phyloP scores from a whole-genome alignment of 2,113 vertebrate genomes.

The Saguinus midas region DNA sequence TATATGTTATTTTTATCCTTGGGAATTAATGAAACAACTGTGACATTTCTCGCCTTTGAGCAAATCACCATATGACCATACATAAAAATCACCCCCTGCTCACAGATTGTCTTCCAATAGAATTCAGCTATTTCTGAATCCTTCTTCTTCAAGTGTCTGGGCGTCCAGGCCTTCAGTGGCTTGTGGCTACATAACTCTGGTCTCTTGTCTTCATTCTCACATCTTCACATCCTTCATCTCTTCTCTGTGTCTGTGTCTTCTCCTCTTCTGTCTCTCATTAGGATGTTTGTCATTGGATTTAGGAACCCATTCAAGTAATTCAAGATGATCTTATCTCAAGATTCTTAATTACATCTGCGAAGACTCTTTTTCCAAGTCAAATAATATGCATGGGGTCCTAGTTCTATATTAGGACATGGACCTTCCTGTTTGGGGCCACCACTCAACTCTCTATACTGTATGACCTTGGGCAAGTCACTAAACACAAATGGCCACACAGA shows the following conservation, averaged over 20 bases:
- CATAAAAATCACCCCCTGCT: not conserved
- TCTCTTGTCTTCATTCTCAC: not conserved
- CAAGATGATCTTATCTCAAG: not conserved
- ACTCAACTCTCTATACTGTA: not conserved
- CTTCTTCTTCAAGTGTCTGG: not conserved
- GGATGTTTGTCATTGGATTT: not conserved
- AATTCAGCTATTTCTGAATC: not conserved
- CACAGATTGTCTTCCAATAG: not conserved
- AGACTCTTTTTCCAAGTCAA: not conserved
- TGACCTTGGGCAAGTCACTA: not conserved
- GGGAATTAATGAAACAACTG: not conserved
- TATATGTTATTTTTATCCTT: not conserved
- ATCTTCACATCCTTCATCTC: too few relatives aligned
- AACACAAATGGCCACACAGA: not conserved
- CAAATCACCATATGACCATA: not conserved
- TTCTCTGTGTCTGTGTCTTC: not conserved
- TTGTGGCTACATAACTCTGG: not conserved
- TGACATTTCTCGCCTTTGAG: not conserved
- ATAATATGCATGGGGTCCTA: not conserved
- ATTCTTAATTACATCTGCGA: not conserved
- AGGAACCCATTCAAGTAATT: not conserved
- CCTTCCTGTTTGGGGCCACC: not conserved
- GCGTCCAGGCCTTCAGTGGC: not conserved
- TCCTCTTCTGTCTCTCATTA: not conserved
- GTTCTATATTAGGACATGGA: not conserved